Percentiles rank a stretch among this genome's conserved stretches.
These are phyloP conservation scores for Coleophora flavipennella DNA, from an alignment of 2,888 invertebrate genomes.

Conservation along the genomic window DNA sequence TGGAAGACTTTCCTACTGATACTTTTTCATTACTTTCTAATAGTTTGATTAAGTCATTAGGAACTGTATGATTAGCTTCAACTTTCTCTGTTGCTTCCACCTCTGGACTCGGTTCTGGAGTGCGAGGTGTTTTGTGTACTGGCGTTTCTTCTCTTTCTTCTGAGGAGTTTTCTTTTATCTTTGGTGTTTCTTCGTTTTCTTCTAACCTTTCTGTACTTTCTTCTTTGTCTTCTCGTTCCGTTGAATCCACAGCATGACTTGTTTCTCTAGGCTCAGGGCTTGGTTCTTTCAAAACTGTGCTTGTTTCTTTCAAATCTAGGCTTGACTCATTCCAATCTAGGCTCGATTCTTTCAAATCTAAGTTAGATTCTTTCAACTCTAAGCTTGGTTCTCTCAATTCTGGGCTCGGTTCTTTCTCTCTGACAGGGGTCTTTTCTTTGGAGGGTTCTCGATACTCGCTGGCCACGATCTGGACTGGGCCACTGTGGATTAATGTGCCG, in stretches of 20 bases:
- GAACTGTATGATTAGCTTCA: background rate
- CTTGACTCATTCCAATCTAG: conserved; percentile 17
- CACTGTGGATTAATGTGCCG: conserved; percentile 50
- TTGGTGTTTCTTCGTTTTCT: conserved; percentile 7
- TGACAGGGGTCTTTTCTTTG: conserved; percentile 30
- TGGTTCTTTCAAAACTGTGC: conserved; percentile 12
- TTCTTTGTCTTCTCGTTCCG: conserved; percentile 14
- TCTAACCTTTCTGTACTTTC: conserved; percentile 11
- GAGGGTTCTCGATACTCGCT: conserved; percentile 46
- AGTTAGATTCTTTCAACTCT: conserved; percentile 16
- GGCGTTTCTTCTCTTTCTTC: conserved; percentile 5
- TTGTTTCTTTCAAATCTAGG: conserved; percentile 13
- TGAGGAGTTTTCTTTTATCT: conserved; percentile 7
- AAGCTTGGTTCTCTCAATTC: conserved; percentile 18
- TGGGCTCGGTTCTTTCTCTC: conserved; percentile 13
- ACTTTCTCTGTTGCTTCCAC: conserved; percentile 12
- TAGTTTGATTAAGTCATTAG: conserved; percentile 23
- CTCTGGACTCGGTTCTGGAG: conserved; percentile 4
- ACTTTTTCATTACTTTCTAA: conserved; percentile 22
- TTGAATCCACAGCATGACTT: conserved; percentile 14
- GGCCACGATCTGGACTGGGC: conserved; percentile 55
- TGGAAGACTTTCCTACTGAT: conserved; percentile 28
- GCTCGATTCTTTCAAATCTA: conserved; percentile 15
- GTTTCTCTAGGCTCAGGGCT: conserved; percentile 8
- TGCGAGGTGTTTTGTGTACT: background rate